phyloP scores from a whole-genome alignment of 2,113 vertebrate genomes.

The Bambusicola thoracicus region DNA sequence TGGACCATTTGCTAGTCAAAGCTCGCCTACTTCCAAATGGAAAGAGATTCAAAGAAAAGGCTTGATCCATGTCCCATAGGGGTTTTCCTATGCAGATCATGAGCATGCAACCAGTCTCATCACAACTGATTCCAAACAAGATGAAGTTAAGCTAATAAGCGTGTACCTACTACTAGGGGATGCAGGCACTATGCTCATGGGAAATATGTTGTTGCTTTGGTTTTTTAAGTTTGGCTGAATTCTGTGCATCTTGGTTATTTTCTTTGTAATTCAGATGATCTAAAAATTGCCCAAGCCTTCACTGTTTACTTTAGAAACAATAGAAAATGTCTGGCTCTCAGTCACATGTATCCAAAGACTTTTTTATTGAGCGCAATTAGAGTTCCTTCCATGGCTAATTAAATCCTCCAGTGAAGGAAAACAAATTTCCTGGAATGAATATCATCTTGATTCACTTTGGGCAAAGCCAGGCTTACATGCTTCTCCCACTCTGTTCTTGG shows the following conservation, averaged over 20 bases:
- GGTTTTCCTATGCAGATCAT: not conserved
- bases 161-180: not conserved
- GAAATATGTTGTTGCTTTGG: not conserved
- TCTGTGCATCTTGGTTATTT: not conserved
- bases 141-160: not conserved
- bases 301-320: conserved; percentile 57
- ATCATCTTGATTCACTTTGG: conserved; percentile 33
- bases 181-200: not conserved
- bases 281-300: not conserved
- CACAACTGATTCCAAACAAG: fast-evolving
- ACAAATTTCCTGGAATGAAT: conserved; percentile 60
- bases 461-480: not conserved
- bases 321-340: conserved; percentile 15
- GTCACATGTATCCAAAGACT: not conserved
- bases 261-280: not conserved
- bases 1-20: not conserved
- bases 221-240: not conserved
- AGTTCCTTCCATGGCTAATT: conserved; percentile 67
- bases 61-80: not conserved
- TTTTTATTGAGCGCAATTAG: conserved; percentile 20
- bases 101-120: fast-evolving
- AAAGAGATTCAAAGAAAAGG: not conserved
- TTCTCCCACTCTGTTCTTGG: not conserved
- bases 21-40: not conserved
- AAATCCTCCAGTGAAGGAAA: conserved; percentile 61